Base-by-base conservation (phyloP, 35 echinoderm and acorn worm species). In the Ptychodera flava region DNA sequence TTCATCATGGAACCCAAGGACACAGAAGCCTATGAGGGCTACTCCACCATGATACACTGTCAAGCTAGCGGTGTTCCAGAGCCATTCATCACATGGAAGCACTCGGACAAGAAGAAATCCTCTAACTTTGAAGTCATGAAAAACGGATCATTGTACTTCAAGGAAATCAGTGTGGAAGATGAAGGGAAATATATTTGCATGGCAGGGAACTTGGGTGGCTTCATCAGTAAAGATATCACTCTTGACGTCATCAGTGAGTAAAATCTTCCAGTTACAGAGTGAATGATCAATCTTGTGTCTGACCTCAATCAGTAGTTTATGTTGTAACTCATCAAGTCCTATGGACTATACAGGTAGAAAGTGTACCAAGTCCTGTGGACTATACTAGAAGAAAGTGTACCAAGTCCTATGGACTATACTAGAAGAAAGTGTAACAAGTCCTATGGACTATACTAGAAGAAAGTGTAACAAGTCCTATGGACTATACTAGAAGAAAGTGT, bases 121-220 rank as follows among this genome's bases (percentile, higher is more conserved):
- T 6, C 6, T 12, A 64, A 64, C 6, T 22, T 12, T 64, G 22
- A 6, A 6, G 52, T 83, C 12, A 81, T 36, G 0, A 82, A 88
- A 32, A 98, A 98, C 35, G 92, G 87, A 76, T 89, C 95, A 12
- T 85, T 98, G 14, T 35, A 83, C 31, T 78, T 98, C 16, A 37
- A 87, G 27, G 79, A 92, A 29, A 33, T 94, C 15, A 35, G 64
- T n/a, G 36, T 38, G 6, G 52, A 31, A n/a, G 95, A 98, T 86
- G 92, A 87, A 32, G 95, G 95, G 77, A 90, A 82, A 35, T 98
- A 98, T 79, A 88, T 83, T 1, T 98, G 95, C 38, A 81, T 94
- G 29, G 95, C 95, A 37, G 95, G 95, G 33, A 98, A 88, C 77
- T 37, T 80, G n/a, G 95, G 83, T 16, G 95, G 95, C 0, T 80